A percentile compares a stretch with the other conserved stretches of the same genome.
Evolutionary conservation across 2,113 vertebrate genomes (phyloP).

Genomic region (Scartelaos histophorus): DNA sequence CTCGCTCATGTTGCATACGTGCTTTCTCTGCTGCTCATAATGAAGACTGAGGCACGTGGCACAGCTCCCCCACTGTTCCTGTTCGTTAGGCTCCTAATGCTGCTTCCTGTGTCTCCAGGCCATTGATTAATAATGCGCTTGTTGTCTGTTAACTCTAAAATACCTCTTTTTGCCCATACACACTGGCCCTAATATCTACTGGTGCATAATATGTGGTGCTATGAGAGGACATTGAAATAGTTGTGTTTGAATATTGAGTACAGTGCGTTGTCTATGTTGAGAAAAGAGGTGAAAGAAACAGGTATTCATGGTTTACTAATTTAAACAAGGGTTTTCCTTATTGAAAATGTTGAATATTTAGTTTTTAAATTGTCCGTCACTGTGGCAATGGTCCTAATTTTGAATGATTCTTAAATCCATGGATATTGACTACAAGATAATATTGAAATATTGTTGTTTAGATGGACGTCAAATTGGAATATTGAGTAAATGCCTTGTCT

Average conservation of each 20-base stretch:
- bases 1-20: neutral
- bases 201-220: neutral
- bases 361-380: too few relatives aligned
- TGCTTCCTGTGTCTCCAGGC: slow-evolving; percentile 66
- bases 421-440: neutral
- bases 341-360: too few relatives aligned
- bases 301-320: too few relatives aligned
- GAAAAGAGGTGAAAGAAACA: too few relatives aligned
- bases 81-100: slow-evolving; percentile 60
- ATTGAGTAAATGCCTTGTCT: neutral
- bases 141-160: slow-evolving; percentile 59
- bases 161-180: slow-evolving; percentile 39
- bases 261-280: neutral
- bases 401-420: too few relatives aligned
- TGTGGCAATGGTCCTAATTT: too few relatives aligned
- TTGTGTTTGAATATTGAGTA: neutral
- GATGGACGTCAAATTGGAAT: neutral
- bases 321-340: too few relatives aligned
- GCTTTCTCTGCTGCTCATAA: slow-evolving; percentile 31
- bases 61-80: slow-evolving; percentile 41
- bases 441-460: neutral
- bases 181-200: slow-evolving; percentile 20
- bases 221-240: neutral
- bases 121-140: slow-evolving; percentile 64
- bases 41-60: slow-evolving; percentile 55